Base-by-base conservation (phyloP, 2,888 invertebrate species). In the Cephus pygmeus region DNA sequence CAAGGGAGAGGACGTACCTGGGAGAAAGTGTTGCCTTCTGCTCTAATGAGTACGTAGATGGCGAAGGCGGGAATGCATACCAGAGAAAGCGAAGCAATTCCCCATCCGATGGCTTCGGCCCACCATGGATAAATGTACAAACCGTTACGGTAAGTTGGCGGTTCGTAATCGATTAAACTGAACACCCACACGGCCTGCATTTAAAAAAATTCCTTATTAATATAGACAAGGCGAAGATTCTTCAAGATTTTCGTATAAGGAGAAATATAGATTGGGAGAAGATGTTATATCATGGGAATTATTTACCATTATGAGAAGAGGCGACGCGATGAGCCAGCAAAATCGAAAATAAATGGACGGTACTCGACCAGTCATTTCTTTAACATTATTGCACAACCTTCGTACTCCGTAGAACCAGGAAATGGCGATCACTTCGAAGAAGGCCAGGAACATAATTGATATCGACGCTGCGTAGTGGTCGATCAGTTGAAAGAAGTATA, bases 391-490 rank as follows among this genome's bases (percentile, higher is more conserved):
- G 11, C 97, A 95, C 80, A 98, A 92, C 85, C 96, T 93, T 78
- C 94, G 94, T 0, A 96, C 96, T 69, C 98, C 98, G 89, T 98
- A 98, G 89, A 97, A 96, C 98, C 98, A 98, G 9, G 97, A 95
- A 80, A 98, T 95, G 12, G 96, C 98, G 77, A 98, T 96, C 75
- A 97, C 96, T 93, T 98, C 98, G 88, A 98, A 98, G 92, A 98
- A 98, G 68, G 98, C 98, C 83, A 98, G 93, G 90, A 97, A 98
- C 92, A 98, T 96, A 76, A 98, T 96, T 77, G 98, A 97, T 86
- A 98, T 95, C 73, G 97, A 96, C 31, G 97, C 97, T n/a, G 98
- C 97, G 90, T 97, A 98, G 89, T 97, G 97, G 90, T 98, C 98
- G 93, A 98, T 96, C 83, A 98, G 91, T 93, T 97, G 97, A 91